phyloP scores from a whole-genome alignment of 2,888 invertebrate species.

The Elysia crispata region DNA sequence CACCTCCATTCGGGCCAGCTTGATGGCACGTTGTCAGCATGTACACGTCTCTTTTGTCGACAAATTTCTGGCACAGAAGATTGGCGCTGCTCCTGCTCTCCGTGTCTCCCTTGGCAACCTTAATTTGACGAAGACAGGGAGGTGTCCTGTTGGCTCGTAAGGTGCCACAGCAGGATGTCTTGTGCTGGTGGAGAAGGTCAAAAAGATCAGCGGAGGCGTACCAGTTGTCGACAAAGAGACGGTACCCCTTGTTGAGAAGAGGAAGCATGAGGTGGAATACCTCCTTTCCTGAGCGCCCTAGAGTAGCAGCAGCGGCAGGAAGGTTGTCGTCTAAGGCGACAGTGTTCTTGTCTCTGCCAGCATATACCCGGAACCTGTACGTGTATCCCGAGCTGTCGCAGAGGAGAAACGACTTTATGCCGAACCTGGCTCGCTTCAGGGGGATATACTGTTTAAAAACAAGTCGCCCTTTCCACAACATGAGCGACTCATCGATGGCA shows the following conservation, averaged over 20 bases:
- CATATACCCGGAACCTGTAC: conserved; percentile 26
- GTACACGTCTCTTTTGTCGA: no score
- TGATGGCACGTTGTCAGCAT: no score
- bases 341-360: conserved; percentile 13
- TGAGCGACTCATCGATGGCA: neutral
- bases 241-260: neutral
- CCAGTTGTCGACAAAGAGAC: conserved; percentile 16
- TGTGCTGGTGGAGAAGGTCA: neutral
- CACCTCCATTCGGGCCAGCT: no score
- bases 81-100: neutral
- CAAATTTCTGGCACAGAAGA: no score
- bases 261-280: neutral
- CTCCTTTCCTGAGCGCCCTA: neutral
- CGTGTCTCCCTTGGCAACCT: conserved; percentile 3
- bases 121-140: neutral
- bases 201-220: neutral
- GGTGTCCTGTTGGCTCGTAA: conserved; percentile 23
- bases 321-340: conserved; percentile 5
- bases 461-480: neutral
- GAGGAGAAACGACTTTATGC: conserved; percentile 29
- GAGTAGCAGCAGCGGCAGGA: neutral
- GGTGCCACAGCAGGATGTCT: conserved; percentile 38
- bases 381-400: conserved; percentile 20
- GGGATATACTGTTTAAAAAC: conserved; percentile 20
- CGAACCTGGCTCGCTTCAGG: conserved; percentile 31